Base-by-base conservation (phyloP, 2,888 invertebrate genomes). In the Pachymerium ferrugineum region DNA sequence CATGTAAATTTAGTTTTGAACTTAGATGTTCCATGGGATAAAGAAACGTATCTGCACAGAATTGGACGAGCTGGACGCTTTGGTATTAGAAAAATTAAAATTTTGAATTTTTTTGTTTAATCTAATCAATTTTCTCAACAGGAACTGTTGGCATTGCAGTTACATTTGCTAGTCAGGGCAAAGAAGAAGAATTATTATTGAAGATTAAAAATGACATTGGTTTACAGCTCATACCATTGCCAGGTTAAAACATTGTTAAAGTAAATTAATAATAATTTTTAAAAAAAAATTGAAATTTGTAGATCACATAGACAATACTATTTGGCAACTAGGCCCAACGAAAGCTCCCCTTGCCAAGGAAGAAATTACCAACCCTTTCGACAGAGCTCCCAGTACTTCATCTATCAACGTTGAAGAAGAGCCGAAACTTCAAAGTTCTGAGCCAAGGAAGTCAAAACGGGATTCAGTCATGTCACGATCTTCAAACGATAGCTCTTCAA, bases 11-110 rank as follows among this genome's bases (percentile, higher is more conserved):
- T 99, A 75, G 92, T 99, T 0, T 87, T 99, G 8, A 97, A 98
- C 83, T 87, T 96, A 80, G 97, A 97, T 81, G 85, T 92, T 31
- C 94, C 98, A 0, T 80, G 80, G 76, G 90, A 92, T 79, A 86
- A 88, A 78, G 89, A 90, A 77, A 94, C 92, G 19, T 96, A 96
- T 85, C 86, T 96, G 76, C 98, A 99, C 84, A 86, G 98, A 80
- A 95, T 97, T 81, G 98, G 98, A 0, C 87, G 98, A 79, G 95
- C 97, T 62, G 98, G 98, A 0, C 86, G 98, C 76, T 98, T 90
- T 85, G 98, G 97, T 75, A 42, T 83, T n/a, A n/a, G n/a, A n/a
- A n/a, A n/a, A n/a, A n/a, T n/a, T n/a, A n/a, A n/a, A n/a, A n/a
- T n/a, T n/a, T n/a, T n/a, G 76, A 76, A 67, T 76, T 14, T 3